A percentile compares a stretch with the other conserved stretches of the same genome.
Conservation (phyloP, 2,888 invertebrate genomes). For the Harpalus rufipes region DNA sequence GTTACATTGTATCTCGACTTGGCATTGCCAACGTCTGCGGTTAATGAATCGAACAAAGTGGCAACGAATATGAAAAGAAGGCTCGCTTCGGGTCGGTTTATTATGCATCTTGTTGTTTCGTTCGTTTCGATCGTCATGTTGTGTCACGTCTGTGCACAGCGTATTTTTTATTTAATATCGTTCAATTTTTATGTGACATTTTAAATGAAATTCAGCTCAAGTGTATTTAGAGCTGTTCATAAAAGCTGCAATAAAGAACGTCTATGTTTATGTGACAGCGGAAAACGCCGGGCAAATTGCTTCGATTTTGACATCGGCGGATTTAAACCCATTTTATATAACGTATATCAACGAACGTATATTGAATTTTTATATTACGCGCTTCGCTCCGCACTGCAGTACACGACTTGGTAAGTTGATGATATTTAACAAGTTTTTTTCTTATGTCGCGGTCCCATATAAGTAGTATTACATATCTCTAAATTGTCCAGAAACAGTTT, state of each 20-base stretch:
- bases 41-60: conserved; percentile 7
- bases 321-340: conserved; percentile 66
- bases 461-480: too few species aligned
- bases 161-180: conserved; percentile 69
- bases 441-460: background rate
- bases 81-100: background rate
- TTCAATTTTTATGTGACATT: conserved; percentile 74
- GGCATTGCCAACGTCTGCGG: background rate
- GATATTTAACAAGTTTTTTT: background rate
- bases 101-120: background rate
- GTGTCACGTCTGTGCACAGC: background rate
- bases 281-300: conserved; percentile 72
- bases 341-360: conserved; percentile 63
- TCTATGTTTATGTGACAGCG: conserved; percentile 74
- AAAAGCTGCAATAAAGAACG: conserved; percentile 74
- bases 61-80: background rate
- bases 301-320: conserved; percentile 71
- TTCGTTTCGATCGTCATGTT: background rate
- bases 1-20: background rate
- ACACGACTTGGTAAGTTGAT: background rate
- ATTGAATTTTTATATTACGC: conserved; percentile 65
- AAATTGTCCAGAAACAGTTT: too few species aligned
- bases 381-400: background rate
- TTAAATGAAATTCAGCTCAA: conserved; percentile 75
- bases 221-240: conserved; percentile 73